These are phyloP conservation scores for Diacarnus erythraeanus DNA, from an alignment of 37 sponge, comb jelly and placozoan genomes.

Conservation along the genomic window DNA sequence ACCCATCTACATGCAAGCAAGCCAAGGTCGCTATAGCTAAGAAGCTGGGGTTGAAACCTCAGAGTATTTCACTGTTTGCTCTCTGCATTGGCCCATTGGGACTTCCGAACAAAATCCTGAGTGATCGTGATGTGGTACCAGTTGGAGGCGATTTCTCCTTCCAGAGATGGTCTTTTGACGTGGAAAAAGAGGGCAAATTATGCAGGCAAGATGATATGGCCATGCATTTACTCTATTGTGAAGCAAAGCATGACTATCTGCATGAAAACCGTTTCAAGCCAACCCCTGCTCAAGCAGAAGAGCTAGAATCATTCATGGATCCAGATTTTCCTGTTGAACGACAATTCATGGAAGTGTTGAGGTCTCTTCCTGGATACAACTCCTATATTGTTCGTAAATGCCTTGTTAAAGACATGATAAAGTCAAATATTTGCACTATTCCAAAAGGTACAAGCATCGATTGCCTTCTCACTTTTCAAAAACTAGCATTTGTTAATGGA, in stretches of 20 bases:
- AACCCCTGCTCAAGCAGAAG: background rate
- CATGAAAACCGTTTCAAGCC: background rate
- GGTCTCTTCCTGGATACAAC: background rate
- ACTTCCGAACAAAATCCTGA: background rate
- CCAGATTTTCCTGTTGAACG: background rate
- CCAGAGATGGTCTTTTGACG: background rate
- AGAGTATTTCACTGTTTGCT: background rate
- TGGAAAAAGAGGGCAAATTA: background rate
- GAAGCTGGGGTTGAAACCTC: background rate
- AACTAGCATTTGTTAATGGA: background rate
- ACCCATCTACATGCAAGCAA: background rate
- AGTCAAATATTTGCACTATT: background rate
- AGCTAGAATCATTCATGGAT: background rate
- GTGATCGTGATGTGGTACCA: background rate
- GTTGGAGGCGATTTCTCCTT: background rate
- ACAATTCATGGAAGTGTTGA: background rate
- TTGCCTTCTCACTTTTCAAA: background rate
- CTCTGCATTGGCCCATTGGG: background rate
- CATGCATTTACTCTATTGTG: background rate
- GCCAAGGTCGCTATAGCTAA: background rate
- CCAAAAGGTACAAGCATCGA: background rate
- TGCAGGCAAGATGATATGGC: background rate
- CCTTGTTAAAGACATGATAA: background rate
- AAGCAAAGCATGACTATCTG: background rate
- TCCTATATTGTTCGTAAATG: background rate